Evolutionary conservation across 2,113 vertebrate genomes (phyloP), one percentile per base, ranked within the genome.

Genomic region (Lepus americanus): DNA sequence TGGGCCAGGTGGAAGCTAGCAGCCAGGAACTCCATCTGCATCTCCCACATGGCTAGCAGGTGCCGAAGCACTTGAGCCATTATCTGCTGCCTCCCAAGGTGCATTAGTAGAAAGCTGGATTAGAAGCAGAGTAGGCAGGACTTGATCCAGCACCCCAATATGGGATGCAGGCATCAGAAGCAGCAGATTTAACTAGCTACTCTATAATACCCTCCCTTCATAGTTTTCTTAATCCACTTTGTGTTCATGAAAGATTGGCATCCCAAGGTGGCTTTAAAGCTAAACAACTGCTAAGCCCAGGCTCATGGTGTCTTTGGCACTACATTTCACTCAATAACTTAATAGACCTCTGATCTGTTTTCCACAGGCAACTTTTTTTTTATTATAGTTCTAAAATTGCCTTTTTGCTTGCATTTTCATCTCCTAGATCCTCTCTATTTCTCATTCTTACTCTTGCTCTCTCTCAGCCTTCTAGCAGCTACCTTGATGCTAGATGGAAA

Each of bases 191-290:
- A 44, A 44, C 44, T 44, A 44, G 44, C 44, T 44, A 44, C 44
- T 1, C 44, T 44, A 44, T 44, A 44, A 44, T 44, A 44, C 6
- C 44, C 44, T 44, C 44, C 44, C 44, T 44, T 44, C 44, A 39
- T 36, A 17, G 19, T 90, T 89, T 93, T 31, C 80, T 92, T 76
- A 59, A 44, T 82, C 27, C 22, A 74, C 33, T 87, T 94, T 61
- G 25, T 85, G 25, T 81, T 83, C 39, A 6, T 39, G 29, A 39
- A 63, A 88, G 7, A 0, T 6, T 84, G n/a, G 17, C 39, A 29
- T 53, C 51, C 53, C 19, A 36, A 78, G 13, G 22, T 25, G 59
- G 22, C 55, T 87, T 84, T 29, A 72, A 78, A 39, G 49, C 31
- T 73, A 39, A 19, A 66, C 84, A 36, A 84, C 51, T 84, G 53